phyloP scores from a whole-genome alignment of 2,888 invertebrate species.

The Nemotelus nigrinus region DNA sequence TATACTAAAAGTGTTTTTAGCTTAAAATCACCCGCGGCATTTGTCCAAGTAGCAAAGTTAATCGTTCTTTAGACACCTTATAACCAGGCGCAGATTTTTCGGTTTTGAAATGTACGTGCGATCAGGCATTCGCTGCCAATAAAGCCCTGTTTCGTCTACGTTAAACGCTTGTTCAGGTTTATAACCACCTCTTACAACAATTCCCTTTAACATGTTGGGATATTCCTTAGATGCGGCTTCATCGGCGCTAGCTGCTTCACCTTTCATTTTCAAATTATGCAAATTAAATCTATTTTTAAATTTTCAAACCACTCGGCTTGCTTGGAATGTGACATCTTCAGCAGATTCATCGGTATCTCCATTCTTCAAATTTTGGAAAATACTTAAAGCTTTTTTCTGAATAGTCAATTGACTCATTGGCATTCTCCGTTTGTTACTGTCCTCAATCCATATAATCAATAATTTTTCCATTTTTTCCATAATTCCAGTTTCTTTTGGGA shows the following conservation, averaged over 20 bases:
- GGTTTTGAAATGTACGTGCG: constrained; percentile 53
- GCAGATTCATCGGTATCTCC: constrained; percentile 47
- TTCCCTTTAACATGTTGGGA: constrained; percentile 47
- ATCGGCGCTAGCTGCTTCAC: constrained; percentile 52
- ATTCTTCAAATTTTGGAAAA: no score
- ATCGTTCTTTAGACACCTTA: constrained; percentile 53
- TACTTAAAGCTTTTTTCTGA: constrained; percentile 45
- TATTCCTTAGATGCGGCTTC: constrained; percentile 48
- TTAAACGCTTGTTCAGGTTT: constrained; percentile 52
- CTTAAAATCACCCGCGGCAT: constrained; percentile 54
- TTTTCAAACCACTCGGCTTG: constrained; percentile 50
- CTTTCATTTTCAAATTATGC: constrained; percentile 52
- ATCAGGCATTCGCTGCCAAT: constrained; percentile 53
- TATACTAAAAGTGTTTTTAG: constrained; percentile 55
- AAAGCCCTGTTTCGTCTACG: constrained; percentile 52
- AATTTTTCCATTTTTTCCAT: constrained; percentile 53
- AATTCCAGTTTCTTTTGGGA: constrained; percentile 49
- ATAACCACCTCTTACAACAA: constrained; percentile 47
- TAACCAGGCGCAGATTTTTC: constrained; percentile 53
- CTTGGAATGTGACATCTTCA: constrained; percentile 47
- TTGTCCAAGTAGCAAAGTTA: constrained; percentile 54
- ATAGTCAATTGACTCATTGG: constrained; percentile 53
- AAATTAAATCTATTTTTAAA: constrained; percentile 51
- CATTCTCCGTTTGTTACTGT: constrained; percentile 48
- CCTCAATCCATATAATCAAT: constrained; percentile 3